These are phyloP conservation scores for Callipepla californica DNA, from an alignment of 2,113 vertebrate genomes.

Conservation along the genomic window DNA sequence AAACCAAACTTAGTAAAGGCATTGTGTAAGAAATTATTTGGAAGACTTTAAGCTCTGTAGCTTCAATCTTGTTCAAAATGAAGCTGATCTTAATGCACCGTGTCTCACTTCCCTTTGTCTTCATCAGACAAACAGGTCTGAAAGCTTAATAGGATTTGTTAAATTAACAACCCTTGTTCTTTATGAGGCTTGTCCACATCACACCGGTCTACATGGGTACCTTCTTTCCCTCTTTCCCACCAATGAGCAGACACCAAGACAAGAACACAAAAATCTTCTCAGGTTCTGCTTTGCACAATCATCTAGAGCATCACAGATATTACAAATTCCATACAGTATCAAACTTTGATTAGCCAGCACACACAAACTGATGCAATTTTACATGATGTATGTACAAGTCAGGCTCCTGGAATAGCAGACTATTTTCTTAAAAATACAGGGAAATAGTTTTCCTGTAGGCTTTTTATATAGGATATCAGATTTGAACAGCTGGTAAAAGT, in stretches of 20 bases:
- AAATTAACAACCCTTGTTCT: neutral
- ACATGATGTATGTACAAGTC: rapidly evolving
- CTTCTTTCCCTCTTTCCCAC: neutral
- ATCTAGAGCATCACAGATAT: neutral
- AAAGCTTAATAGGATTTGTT: neutral
- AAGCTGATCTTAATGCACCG: neutral
- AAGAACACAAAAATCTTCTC: neutral
- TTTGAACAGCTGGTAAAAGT: neutral
- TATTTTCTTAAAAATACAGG: neutral
- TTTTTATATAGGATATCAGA: neutral
- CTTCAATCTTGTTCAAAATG: neutral
- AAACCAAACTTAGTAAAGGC: neutral
- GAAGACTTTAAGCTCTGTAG: neutral
- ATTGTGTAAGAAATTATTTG: rapidly evolving
- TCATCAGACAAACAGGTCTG: neutral
- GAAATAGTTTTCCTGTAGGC: neutral
- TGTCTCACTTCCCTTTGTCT: neutral
- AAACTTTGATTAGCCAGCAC: neutral
- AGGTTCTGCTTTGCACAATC: neutral
- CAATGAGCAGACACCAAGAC: neutral
- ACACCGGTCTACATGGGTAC: rapidly evolving
- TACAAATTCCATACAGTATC: neutral
- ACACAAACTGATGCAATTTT: neutral
- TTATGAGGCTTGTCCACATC: neutral
- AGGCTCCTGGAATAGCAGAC: neutral